Conservation (phyloP, 35 echinoderm and acorn worm genomes). For the Apostichopus parvimensis region DNA sequence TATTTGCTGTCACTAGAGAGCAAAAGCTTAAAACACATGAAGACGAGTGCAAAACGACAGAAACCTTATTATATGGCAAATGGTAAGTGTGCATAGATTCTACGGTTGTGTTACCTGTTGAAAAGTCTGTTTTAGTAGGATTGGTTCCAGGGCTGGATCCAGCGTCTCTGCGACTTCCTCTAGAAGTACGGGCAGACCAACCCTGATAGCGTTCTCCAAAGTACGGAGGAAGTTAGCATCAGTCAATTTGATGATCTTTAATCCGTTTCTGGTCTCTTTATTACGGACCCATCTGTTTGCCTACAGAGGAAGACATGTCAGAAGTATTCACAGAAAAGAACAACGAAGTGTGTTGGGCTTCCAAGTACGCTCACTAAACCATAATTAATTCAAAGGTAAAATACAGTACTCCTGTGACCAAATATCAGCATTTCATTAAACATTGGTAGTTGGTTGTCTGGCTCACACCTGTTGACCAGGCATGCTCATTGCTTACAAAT, state of each 20-base stretch:
- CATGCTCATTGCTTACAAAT: too few relatives aligned
- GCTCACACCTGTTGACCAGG: too few relatives aligned
- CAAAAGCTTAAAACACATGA: too few relatives aligned
- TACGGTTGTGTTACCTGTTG: conserved; percentile 59
- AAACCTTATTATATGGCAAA: too few relatives aligned
- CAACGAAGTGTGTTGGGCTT: background rate
- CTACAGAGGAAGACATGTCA: conserved; percentile 41
- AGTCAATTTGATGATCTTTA: conserved; percentile 97
- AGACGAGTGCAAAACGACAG: too few relatives aligned
- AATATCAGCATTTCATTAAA: too few relatives aligned
- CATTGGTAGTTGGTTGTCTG: too few relatives aligned
- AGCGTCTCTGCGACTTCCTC: conserved; percentile 91
- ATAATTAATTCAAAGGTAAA: background rate
- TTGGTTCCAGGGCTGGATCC: conserved; percentile 96
- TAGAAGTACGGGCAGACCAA: conserved; percentile 89
- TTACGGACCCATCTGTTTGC: conserved; percentile 98
- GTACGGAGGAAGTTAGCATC: conserved; percentile 91
- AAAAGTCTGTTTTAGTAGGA: conserved; percentile 97
- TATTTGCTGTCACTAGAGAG: too few relatives aligned
- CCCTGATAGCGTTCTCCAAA: conserved; percentile 88
- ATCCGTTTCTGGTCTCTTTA: conserved; percentile 85
- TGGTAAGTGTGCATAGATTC: too few relatives aligned
- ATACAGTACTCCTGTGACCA: background rate
- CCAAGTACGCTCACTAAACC: background rate
- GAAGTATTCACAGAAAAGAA: background rate